Percentiles rank a stretch among this genome's conserved stretches.
Evolutionary conservation across 2,113 vertebrate species (phyloP).

Genomic region (Rhegmatorhina hoffmannsi): DNA sequence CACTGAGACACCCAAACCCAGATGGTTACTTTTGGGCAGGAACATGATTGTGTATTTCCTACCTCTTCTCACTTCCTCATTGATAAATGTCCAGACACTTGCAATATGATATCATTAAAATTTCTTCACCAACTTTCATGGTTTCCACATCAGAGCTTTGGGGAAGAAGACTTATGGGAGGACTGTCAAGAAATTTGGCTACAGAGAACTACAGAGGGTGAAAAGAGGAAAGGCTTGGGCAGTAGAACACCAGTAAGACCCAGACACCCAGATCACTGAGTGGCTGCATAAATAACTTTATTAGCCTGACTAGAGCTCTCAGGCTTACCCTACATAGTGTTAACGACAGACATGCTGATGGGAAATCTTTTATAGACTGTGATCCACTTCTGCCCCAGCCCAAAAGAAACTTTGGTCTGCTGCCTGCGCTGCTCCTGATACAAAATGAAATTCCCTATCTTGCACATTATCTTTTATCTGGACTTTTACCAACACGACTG

Average conservation of each 20-base stretch:
- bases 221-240: neutral
- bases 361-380: fast-evolving
- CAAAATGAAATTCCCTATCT: neutral
- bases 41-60: neutral
- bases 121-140: neutral
- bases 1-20: neutral
- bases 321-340: neutral
- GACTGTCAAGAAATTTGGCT: neutral
- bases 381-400: neutral
- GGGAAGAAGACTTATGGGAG: neutral
- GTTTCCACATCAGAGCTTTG: neutral
- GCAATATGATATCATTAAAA: neutral
- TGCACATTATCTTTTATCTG: neutral
- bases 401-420: neutral
- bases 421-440: neutral
- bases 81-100: neutral
- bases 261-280: neutral
- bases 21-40: neutral
- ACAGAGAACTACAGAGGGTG: neutral
- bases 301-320: neutral
- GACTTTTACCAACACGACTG: neutral
- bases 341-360: neutral
- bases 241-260: fast-evolving
- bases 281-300: neutral
- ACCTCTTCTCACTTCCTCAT: neutral